phyloP scores from a whole-genome alignment of 2,888 invertebrate genomes.

The Acronicta psi region DNA sequence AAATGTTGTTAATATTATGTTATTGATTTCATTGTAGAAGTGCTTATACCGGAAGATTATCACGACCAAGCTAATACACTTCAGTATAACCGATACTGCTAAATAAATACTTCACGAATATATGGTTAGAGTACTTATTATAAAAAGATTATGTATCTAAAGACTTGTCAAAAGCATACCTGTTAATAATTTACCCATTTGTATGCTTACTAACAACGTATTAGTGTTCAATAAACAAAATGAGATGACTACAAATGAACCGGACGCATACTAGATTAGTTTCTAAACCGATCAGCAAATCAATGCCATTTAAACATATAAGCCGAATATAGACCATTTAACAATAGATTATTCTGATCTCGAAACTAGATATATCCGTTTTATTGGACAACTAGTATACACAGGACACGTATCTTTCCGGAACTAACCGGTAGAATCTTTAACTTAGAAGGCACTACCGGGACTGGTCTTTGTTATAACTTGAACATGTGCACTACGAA shows the following conservation, averaged over 20 bases:
- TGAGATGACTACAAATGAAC: conserved; percentile 43
- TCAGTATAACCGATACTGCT: conserved; percentile 35
- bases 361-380: conserved; percentile 29
- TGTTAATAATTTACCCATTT: conserved; percentile 7
- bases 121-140: not conserved
- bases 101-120: not conserved
- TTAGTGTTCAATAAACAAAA: conserved; percentile 26
- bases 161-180: not conserved
- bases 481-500: conserved; percentile 26
- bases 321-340: conserved; percentile 28
- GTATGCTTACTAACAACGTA: conserved; percentile 17
- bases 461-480: conserved; percentile 39
- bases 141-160: not conserved
- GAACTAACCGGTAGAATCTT: conserved; percentile 29
- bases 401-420: conserved; percentile 41
- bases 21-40: not conserved
- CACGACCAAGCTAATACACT: conserved; percentile 15
- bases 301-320: conserved; percentile 16
- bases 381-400: conserved; percentile 29
- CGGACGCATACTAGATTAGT: conserved; percentile 37
- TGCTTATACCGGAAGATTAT: conserved; percentile 17
- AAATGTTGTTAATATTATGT: not conserved
- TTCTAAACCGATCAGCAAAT: conserved; percentile 34
- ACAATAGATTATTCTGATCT: conserved; percentile 30
- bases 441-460: conserved; percentile 20